Evolutionary conservation across 2,113 vertebrate genomes (phyloP), one percentile per base, ranked within the genome.

Genomic region (Theropithecus gelada): DNA sequence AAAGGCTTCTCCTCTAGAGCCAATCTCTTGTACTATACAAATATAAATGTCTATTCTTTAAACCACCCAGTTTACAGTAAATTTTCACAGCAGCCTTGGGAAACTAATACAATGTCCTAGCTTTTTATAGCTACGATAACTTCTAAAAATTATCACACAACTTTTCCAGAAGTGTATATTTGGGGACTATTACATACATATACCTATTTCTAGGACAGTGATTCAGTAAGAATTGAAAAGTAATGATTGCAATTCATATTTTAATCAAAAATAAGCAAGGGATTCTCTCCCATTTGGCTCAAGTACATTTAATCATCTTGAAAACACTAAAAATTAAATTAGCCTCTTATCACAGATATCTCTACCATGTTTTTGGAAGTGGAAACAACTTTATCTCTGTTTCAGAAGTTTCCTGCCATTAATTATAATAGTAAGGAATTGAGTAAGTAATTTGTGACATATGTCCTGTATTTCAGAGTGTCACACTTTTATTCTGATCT

Each of bases 301-400:
- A 61, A 78, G 20, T 32, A 68, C 10, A 50, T 84, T 79, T 57
- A 27, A 86, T 80, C 78, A 20, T 84, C 64, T 43, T 8, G 5
- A 45, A 40, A 96, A 90, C 23, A 52, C 1, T 78, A 68, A 48
- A 10, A 93, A 95, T 94, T 38, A 90, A 87, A 87, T 72, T 75
- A 57, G 9, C 2, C 57, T 59, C 45, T 82, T 88, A 17, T 25
- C 40, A 50, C 43, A 96, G 88, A 45, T 70, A 83, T 14, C 23
- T 90, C 30, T 45, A 38, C 22, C 0, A 27, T 35, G 73, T 55
- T 14, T 90, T 95, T 94, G 2, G 40, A 90, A 92, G 1, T 78
- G 10, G 66, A 75, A 97, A 17, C 11, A 1, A 22, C 22, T 12
- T 84, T 83, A 18, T 87, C 43, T 57, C 16, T 85, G 68, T 25